Base-by-base conservation (phyloP, 2,888 invertebrate genomes). In the Lysandra coridon region DNA sequence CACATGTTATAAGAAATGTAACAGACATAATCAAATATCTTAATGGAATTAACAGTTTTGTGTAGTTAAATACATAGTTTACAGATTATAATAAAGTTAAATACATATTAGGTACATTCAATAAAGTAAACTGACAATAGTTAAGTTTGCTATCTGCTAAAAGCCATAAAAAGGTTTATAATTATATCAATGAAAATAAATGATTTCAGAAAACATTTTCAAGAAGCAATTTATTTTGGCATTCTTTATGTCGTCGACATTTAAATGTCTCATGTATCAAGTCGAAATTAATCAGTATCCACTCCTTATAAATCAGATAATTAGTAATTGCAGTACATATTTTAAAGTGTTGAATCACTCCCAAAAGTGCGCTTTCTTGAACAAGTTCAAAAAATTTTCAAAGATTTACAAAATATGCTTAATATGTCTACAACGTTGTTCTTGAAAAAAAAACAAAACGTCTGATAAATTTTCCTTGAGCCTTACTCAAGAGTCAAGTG, bases 201-300 rank as follows among this genome's bases (percentile, higher is more conserved):
- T 49, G 10, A 10, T 49, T 3, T 49, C 49, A 57, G 17, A 57
- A 57, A 57, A 4, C 1, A 62, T 23, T 62, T n/a, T 62, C 7
- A 62, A 62, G 7, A n/a, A 7, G 23, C 7, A 62, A 62, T 62
- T 62, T 62, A 62, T 4, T 62, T 23, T 62, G 62, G n/a, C 62
- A 62, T n/a, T 62, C 62, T 62, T n/a, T 62, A 7, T 62, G 62
- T 23, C 17, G 62, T 17, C 23, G 60, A 62, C 60, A 62, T 62
- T 62, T 23, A 62, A 62, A 23, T 64, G 64, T 30, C 64, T 64
- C 64, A 64, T 64, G 64, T 12, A 64, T 64, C 64, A 64, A 64
- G 64, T 23, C 64, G 1, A 64, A 64, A 64, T 17, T 60, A 60
- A 60, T 62, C 60, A 62, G 60, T 62, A n/a, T 6, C n/a, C 60